Base-by-base conservation (phyloP, 2,113 vertebrate species). In the Talpa occidentalis region DNA sequence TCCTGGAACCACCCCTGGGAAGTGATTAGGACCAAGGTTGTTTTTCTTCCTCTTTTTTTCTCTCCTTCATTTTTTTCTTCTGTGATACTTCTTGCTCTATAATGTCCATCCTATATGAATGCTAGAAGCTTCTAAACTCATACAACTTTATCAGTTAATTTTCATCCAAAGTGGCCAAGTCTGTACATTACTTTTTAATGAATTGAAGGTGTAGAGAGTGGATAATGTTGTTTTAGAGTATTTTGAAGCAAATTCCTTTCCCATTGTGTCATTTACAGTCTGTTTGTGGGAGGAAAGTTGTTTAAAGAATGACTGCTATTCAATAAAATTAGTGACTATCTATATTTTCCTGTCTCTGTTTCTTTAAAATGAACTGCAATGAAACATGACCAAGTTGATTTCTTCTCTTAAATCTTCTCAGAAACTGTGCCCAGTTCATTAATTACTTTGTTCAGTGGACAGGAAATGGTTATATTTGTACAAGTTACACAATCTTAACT, bases 381-480 rank as follows among this genome's bases (percentile, higher is more conserved):
- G 19, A 83, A 76, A 89, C 90, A 78, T 62, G 60, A 40, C n/a
- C n/a, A 79, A 64, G 32, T 94, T 92, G 80, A 93, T 90, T 83
- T 93, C 62, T 89, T 82, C 32, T 67, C 88, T 93, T 95, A 81
- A 96, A 78, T 96, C 95, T 87, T 96, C 96, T 98, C 95, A 93
- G 95, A 9, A 26, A 97, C 93, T 96, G 96, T 95, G 92, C 96
- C 95, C 77, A 96, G 97, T 95, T 96, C 96, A 97, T 97, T 98
- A 97, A 97, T 97, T 96, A 96, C 97, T 98, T 97, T 89, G 82
- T 97, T 98, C 94, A 89, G 84, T 59, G 97, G 98, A 97, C 98
- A 99, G 99, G 99, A 99, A 99, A 98, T 98, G 97, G 97, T 97
- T 98, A 95, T 98, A 97, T 98, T 98, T 98, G 97, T 98, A 97